phyloP scores from a whole-genome alignment of 2,797 vertebrate species.

The Gadopsis marmoratus region DNA sequence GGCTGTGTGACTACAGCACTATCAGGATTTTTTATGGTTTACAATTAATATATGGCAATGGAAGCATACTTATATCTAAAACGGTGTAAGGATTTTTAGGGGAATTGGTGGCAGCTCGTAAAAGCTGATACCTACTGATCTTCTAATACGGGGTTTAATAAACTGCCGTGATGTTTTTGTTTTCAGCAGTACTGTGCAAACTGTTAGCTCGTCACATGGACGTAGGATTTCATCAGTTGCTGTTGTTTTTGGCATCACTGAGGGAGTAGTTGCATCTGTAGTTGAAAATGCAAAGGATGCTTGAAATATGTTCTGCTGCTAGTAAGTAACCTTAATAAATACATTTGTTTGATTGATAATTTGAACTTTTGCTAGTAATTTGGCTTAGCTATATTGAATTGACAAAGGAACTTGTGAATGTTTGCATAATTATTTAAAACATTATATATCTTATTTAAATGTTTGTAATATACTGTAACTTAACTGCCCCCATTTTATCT shows the following conservation, averaged over 20 bases:
- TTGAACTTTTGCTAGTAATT: not conserved
- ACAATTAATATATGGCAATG: constrained; percentile 1
- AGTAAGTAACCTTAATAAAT: not conserved
- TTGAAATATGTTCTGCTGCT: not conserved
- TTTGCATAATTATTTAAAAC: not conserved
- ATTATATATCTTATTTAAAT: not conserved
- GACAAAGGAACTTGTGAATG: not conserved
- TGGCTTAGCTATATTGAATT: not conserved
- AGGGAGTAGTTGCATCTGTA: constrained; percentile 2
- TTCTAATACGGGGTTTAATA: constrained; percentile 20
- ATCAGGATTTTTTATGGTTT: not conserved
- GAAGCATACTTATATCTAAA: not conserved
- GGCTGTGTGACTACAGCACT: not conserved
- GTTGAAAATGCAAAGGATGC: not conserved
- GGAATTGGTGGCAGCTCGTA: constrained; percentile 10
- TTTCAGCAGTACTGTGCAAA: not conserved
- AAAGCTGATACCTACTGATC: constrained; percentile 8
- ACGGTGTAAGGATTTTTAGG: constrained; percentile 1
- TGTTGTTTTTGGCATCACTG: not conserved
- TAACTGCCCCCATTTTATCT: not conserved
- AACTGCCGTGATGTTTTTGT: constrained; percentile 16
- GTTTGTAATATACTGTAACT: not conserved
- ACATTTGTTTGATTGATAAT: not conserved
- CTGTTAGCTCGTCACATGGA: not conserved
- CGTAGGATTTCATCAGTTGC: not conserved